phyloP scores from a whole-genome alignment of 2,888 invertebrate genomes.

The Mechanitis mazaeus region DNA sequence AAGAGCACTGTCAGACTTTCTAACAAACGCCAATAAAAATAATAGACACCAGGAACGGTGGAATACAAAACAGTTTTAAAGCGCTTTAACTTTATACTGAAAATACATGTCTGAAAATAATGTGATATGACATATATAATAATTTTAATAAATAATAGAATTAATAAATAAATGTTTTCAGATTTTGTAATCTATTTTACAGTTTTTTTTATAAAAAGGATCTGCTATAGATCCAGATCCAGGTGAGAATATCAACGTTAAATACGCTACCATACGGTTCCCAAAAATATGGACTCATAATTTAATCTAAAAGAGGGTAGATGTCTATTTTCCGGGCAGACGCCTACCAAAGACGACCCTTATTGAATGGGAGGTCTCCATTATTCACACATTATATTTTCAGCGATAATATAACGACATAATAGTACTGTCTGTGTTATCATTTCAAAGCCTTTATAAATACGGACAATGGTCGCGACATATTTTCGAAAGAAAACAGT shows the following conservation, averaged over 20 bases:
- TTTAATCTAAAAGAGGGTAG: constrained; percentile 64
- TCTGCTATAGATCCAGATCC: constrained; percentile 24
- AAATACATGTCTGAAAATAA: no score
- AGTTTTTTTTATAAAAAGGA: constrained; percentile 36
- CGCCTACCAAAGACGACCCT: constrained; percentile 52
- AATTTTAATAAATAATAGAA: no score
- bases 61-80: not conserved
- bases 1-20: constrained; percentile 11
- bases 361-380: constrained; percentile 59
- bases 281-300: constrained; percentile 61
- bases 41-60: constrained; percentile 1
- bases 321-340: constrained; percentile 58
- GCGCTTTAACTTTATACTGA: no score
- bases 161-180: no score
- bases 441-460: constrained; percentile 29
- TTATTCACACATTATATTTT: constrained; percentile 59
- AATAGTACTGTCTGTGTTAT: constrained; percentile 43
- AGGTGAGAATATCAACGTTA: constrained; percentile 24
- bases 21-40: constrained; percentile 8
- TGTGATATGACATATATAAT: no score
- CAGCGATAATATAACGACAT: constrained; percentile 48
- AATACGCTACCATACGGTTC: constrained; percentile 37
- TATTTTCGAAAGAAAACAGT: constrained; percentile 10
- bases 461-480: constrained; percentile 12
- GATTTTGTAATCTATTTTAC: not conserved